phyloP scores from a whole-genome alignment of 1,140 invertebrate species.

The Acromyrmex echinatior region DNA sequence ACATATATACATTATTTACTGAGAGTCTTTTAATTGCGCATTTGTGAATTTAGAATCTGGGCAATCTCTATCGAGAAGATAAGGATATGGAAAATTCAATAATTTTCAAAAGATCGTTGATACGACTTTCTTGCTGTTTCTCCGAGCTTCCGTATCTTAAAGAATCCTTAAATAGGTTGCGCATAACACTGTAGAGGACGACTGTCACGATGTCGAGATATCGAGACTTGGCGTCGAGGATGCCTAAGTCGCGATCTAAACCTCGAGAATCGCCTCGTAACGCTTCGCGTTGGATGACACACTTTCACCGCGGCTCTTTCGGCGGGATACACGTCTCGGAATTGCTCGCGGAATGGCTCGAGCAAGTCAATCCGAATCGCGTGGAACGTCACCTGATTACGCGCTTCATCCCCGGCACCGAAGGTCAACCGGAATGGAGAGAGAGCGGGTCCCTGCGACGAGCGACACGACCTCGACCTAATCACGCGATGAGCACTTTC shows the following conservation, averaged over 20 bases:
- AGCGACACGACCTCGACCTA: slow-evolving; percentile 72
- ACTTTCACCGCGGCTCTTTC: slow-evolving; percentile 69
- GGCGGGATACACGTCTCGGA: slow-evolving; percentile 7
- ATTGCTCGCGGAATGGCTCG: background rate
- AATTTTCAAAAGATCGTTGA: background rate
- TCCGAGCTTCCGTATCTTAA: background rate
- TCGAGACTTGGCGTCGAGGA: slow-evolving; percentile 38
- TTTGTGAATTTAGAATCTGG: background rate
- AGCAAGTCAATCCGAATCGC: slow-evolving; percentile 40
- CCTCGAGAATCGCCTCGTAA: slow-evolving; percentile 10
- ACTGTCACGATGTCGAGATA: background rate
- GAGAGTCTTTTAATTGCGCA: background rate
- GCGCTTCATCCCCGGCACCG: slow-evolving; percentile 52
- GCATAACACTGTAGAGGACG: background rate
- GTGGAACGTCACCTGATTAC: slow-evolving; percentile 50
- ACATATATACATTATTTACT: background rate
- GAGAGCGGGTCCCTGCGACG: slow-evolving; percentile 40
- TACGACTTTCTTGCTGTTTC: background rate
- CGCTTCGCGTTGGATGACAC: slow-evolving; percentile 69
- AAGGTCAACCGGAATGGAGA: slow-evolving; percentile 27
- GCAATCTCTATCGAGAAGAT: background rate
- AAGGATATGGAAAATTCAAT: slow-evolving; percentile 15
- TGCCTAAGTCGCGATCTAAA: slow-evolving; percentile 58
- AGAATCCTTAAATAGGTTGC: background rate
- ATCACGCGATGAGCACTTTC: slow-evolving; percentile 72